Evolutionary conservation across 2,113 vertebrate species (phyloP), one percentile per base, ranked within the genome.

Genomic region (Brachirus orientalis): DNA sequence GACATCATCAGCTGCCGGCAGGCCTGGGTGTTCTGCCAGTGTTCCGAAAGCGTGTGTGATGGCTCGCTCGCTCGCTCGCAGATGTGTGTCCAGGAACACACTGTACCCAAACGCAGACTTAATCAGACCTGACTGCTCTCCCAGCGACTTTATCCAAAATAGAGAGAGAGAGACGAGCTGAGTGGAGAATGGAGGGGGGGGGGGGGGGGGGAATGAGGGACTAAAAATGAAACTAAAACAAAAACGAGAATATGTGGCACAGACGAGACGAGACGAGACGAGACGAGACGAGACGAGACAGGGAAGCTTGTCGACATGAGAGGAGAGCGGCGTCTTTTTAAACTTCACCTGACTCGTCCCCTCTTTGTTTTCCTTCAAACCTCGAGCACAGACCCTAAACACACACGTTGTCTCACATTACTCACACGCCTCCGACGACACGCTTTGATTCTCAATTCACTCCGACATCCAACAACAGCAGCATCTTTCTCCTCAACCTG

Each of bases 81-180:
- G 97, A 98, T 99, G 97, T 95, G 96, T 94, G 94, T 97, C 95
- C 96, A 97, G 96, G 97, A 99, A 99, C 97, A 98, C 95, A 96
- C 95, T 98, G 97, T 99, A 98, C 97, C 96, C 96, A 96, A 94
- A 96, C 94, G 96, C 95, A 94, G 96, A 97, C 97, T 98, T 98
- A 98, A 98, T 96, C 96, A 95, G 96, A 93, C 95, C 96, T 98
- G 95, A 98, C 94, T 94, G 94, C 94, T 84, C 93, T 94, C 96
- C 96, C 98, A 95, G 93, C 95, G 94, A 89, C 91, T 92, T 94
- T 92, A 95, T 95, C 93, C 82, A 89, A 93, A 92, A 92, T 87
- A 90, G 86, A 88, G 86, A 75, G 74, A 73, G 83, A 78, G 85
- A n/a, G n/a, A n/a, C n/a, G 75, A 74, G 82, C 59, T n/a, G n/a